These are phyloP conservation scores for Babyrousa celebensis DNA, from an alignment of 2,797 vertebrate genomes.

Conservation along the genomic window DNA sequence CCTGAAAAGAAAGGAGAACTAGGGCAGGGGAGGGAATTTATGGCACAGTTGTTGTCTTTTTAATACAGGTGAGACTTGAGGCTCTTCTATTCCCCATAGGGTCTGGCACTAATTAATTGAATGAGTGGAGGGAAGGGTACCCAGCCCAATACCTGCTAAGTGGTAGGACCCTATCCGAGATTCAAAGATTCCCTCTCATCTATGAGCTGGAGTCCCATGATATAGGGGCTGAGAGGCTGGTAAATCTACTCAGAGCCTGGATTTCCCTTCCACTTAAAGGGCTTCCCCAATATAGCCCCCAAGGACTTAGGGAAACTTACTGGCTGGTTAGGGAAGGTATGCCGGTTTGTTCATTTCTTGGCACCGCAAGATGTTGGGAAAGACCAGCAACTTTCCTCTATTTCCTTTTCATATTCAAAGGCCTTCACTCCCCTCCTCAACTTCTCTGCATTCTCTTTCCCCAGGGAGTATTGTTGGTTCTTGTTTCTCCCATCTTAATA, in stretches of 20 bases:
- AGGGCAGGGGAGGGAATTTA: conserved; percentile 16
- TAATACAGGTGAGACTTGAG: neutral
- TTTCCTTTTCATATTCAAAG: conserved; percentile 59
- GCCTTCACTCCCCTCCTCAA: neutral
- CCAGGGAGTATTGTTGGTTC: neutral
- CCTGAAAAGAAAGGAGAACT: conserved; percentile 23
- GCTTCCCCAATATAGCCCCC: neutral
- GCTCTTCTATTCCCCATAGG: neutral
- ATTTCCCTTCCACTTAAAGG: conserved; percentile 33
- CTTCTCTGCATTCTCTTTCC: neutral
- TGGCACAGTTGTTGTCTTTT: neutral
- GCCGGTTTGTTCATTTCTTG: conserved; percentile 28
- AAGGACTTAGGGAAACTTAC: conserved; percentile 7
- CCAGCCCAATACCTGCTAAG: neutral
- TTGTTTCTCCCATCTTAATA: neutral
- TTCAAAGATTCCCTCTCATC: conserved; percentile 8
- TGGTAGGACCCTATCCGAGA: neutral
- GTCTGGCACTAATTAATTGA: neutral
- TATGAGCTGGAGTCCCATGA: neutral
- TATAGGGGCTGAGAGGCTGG: neutral
- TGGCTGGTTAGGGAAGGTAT: neutral
- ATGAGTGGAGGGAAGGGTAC: neutral
- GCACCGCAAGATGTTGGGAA: neutral
- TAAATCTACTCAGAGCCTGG: conserved; percentile 12
- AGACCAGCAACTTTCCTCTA: neutral